phyloP scores from a whole-genome alignment of 1,140 invertebrate species.

The Panulirus ornatus region DNA sequence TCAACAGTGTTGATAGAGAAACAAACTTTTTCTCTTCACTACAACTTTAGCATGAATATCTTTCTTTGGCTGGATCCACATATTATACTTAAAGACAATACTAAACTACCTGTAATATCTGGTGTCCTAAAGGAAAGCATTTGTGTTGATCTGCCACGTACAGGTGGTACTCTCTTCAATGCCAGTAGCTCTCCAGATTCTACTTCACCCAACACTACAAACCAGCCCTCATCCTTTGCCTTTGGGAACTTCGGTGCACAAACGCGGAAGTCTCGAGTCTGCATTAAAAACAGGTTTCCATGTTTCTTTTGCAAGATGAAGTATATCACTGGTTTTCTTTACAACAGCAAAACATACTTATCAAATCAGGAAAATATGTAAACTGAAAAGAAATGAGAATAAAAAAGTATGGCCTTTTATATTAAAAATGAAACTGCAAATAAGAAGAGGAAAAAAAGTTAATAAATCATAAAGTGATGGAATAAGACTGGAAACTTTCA shows the following conservation, averaged over 20 bases:
- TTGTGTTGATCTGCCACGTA: conserved; percentile 78
- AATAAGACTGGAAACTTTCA: not conserved
- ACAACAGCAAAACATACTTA: not conserved
- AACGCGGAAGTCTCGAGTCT: conserved; percentile 79
- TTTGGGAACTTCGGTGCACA: conserved; percentile 92
- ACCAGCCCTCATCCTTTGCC: conserved; percentile 97
- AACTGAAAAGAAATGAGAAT: not conserved
- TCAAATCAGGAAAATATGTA: not conserved
- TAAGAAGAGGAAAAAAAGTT: no score
- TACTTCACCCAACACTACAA: conserved; percentile 90
- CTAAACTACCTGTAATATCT: conserved; percentile 77
- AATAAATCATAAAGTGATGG: no score
- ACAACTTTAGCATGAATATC: no score
- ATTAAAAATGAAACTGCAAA: no score
- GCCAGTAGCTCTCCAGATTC: conserved; percentile 87
- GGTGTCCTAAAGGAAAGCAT: conserved; percentile 85
- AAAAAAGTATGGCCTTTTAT: not conserved
- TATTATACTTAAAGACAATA: conserved; percentile 77
- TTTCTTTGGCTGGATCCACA: no score
- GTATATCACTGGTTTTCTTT: not conserved
- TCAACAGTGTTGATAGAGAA: no score
- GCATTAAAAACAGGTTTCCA: no score
- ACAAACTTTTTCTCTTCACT: no score
- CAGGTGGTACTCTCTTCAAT: conserved; percentile 86
- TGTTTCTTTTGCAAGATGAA: no score